Evolutionary conservation across 2,888 invertebrate genomes (phyloP).

Genomic region (Archips crataeganus): DNA sequence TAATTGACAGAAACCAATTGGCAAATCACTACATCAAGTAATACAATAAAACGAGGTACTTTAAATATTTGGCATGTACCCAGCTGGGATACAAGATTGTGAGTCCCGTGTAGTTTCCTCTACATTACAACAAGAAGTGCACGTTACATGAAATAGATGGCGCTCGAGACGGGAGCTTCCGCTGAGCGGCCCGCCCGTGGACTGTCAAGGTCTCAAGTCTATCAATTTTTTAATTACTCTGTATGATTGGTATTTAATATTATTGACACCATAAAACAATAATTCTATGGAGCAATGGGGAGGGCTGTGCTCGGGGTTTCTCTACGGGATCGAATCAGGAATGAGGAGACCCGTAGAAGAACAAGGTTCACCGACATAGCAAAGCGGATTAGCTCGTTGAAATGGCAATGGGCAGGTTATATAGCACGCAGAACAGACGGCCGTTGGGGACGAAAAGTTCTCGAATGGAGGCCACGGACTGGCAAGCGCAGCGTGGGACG

Average conservation of each 20-base stretch:
- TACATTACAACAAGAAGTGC: constrained; percentile 74
- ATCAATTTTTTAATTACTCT: not conserved
- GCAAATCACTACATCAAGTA: constrained; percentile 41
- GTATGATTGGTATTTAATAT: not conserved
- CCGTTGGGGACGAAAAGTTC: too few species aligned
- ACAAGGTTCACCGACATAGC: too few species aligned
- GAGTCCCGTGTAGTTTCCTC: constrained; percentile 76
- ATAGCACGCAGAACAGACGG: too few species aligned
- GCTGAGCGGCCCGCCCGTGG: constrained; percentile 56
- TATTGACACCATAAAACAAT: not conserved
- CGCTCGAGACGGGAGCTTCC: constrained; percentile 77
- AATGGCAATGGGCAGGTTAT: too few species aligned
- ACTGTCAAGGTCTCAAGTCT: constrained; percentile 28
- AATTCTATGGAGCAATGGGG: too few species aligned
- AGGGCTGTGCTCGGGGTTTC: too few species aligned
- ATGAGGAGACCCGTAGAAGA: too few species aligned
- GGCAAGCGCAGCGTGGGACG: too few species aligned
- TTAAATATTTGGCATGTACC: constrained; percentile 75
- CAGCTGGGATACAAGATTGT: constrained; percentile 79
- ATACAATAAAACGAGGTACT: constrained; percentile 57
- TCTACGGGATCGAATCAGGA: too few species aligned
- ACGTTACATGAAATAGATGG: constrained; percentile 79
- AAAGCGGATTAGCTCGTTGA: too few species aligned
- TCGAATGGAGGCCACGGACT: too few species aligned
- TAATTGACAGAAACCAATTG: constrained; percentile 36